Evolutionary conservation across 2,113 vertebrate genomes (phyloP), one percentile per base, ranked within the genome.

Genomic region (Poeciliopsis turrubarensis): DNA sequence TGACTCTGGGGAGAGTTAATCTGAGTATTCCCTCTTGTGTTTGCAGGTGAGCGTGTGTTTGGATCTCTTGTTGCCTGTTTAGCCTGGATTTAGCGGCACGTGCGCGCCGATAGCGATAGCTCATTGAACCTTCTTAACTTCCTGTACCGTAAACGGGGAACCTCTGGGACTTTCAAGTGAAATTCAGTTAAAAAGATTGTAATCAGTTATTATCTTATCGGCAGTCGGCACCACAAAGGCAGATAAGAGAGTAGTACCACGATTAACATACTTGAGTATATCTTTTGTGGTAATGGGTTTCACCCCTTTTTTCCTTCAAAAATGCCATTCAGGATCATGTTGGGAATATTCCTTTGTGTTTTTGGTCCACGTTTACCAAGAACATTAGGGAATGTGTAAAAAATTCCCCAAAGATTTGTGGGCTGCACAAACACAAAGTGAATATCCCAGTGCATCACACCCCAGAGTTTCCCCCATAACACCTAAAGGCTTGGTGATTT

Each of bases 1-100:
- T 15, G 60, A 73, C 80, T 77, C 75, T 22, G 41, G 83, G 79
- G 90, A 81, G 75, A 86, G 79, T 75, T 88, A 90, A 80, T 88
- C 77, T 62, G 75, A 86, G 81, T 72, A 75, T 86, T 88, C 85
- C 82, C 76, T 60, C 68, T 57, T 19, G 68, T 85, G 85, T 82
- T 88, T 74, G 47, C 67, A 87, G 86, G 78, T 88, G 66, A 90
- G 62, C 7, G 27, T 82, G 75, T 83, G 74, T 84, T 75, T 72
- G 73, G 81, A 86, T 88, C 81, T 80, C 67, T 86, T 39, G 22
- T 73, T 64, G 80, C 69, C 77, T 88, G 75, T 47, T 68, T 60
- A 57, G 65, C 27, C 29, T 79, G 79, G 78, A 90, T 91, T 87
- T 80, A 77, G 75, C 26, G 34, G 27, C 65, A 79, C 54, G 57